These are phyloP conservation scores for Prietella phreatophila DNA, from an alignment of 2,113 vertebrate genomes.

Conservation along the genomic window DNA sequence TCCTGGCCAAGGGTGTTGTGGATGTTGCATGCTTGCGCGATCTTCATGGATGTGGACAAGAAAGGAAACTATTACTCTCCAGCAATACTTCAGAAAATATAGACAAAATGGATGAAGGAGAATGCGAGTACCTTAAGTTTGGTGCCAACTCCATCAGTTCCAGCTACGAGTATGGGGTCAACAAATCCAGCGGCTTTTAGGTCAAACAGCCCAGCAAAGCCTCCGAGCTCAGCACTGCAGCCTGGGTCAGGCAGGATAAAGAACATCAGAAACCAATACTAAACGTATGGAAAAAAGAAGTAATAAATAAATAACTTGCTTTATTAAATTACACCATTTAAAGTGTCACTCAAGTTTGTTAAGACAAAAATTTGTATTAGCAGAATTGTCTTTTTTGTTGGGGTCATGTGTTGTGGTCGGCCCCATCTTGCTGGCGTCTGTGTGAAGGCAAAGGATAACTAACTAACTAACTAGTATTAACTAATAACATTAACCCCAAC, in stretches of 20 bases:
- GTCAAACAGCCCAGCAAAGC: conserved; percentile 94
- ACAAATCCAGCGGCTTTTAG: conserved; percentile 89
- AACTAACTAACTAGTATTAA: neutral
- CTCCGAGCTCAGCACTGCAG: conserved; percentile 88
- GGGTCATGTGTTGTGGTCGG: neutral
- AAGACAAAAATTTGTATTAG: neutral
- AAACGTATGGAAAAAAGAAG: no score
- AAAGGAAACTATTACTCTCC: neutral
- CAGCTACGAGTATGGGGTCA: conserved; percentile 90
- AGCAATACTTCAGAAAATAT: neutral
- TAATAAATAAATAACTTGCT: no score
- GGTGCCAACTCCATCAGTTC: conserved; percentile 95
- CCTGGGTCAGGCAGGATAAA: conserved; percentile 67
- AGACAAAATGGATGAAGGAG: neutral
- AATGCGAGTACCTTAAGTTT: conserved; percentile 87
- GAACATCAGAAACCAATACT: conserved; percentile 1
- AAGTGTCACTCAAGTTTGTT: neutral
- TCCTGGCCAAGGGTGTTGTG: conserved; percentile 89
- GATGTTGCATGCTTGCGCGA: conserved; percentile 83
- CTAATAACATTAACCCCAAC: neutral
- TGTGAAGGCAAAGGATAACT: neutral
- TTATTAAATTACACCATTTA: neutral
- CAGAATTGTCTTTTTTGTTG: no score
- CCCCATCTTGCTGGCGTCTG: neutral
- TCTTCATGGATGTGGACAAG: conserved; percentile 64